Percentiles rank a stretch among this genome's conserved stretches.
phyloP scores from a whole-genome alignment of 1,140 invertebrate genomes.

The Andricus grossulariae region DNA sequence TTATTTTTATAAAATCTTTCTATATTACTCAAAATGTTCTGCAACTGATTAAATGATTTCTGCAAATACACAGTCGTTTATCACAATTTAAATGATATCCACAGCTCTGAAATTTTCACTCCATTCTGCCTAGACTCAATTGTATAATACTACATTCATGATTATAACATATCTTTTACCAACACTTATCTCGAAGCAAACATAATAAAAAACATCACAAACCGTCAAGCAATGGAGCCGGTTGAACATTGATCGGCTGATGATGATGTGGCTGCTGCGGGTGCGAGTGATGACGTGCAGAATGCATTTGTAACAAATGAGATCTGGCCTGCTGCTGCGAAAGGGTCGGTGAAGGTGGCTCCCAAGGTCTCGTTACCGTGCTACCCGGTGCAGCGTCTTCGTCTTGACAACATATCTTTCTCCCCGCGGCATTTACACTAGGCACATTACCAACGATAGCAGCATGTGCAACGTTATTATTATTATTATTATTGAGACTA shows the following conservation, averaged over 20 bases:
- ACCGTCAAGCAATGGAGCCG: conserved; percentile 69
- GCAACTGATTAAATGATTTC: too few species aligned
- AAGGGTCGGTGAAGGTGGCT: conserved; percentile 68
- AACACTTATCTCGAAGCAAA: too few species aligned
- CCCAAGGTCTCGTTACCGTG: conserved; percentile 67
- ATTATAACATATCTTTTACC: too few species aligned
- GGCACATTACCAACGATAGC: conserved; percentile 52
- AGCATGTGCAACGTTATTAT: conserved; percentile 42
- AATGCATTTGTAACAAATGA: conserved; percentile 62
- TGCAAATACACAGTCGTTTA: too few species aligned
- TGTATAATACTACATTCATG: too few species aligned
- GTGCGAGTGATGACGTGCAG: conserved; percentile 61
- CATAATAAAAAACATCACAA: conserved; percentile 37
- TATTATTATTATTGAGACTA: conserved; percentile 51
- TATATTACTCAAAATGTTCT: too few species aligned
- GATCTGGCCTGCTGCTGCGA: conserved; percentile 61
- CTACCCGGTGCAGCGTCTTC: conserved; percentile 59
- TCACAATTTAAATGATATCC: too few species aligned
- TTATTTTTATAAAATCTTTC: too few species aligned
- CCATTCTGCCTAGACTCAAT: too few species aligned
- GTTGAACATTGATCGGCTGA: conserved; percentile 61
- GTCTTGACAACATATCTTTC: conserved; percentile 63
- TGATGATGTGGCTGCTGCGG: conserved; percentile 60
- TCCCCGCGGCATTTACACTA: conserved; percentile 39
- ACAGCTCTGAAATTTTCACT: too few species aligned